Percentiles rank a stretch among this genome's conserved stretches.
Evolutionary conservation across 2,797 vertebrate species (phyloP).

Genomic region (Cottoperca gobio): DNA sequence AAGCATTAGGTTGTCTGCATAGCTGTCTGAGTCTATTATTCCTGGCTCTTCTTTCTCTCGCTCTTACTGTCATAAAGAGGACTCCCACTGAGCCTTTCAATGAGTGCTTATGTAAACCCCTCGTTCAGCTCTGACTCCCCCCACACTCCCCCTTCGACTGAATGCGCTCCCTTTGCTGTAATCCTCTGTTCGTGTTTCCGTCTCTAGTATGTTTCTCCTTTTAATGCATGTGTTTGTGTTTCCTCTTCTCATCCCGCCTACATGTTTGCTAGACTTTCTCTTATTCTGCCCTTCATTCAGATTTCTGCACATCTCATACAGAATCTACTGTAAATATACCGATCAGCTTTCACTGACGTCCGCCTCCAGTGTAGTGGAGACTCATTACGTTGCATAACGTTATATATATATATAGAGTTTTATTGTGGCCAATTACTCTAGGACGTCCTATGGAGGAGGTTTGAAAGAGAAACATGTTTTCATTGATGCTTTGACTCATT

Average conservation of each 20-base stretch:
- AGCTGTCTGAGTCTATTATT: constrained; percentile 51
- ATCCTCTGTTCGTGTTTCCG: constrained; percentile 18
- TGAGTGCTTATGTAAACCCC: constrained; percentile 64
- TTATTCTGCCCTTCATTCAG: not conserved
- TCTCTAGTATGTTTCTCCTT: constrained; percentile 9
- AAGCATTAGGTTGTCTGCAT: constrained; percentile 59
- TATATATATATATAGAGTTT: too few species aligned
- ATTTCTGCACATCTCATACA: not conserved
- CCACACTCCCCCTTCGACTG: constrained; percentile 31
- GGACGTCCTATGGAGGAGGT: not conserved
- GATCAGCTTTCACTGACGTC: constrained; percentile 13
- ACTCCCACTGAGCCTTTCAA: constrained; percentile 66
- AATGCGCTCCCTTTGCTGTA: not conserved
- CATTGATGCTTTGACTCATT: constrained; percentile 9
- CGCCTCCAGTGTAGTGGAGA: constrained; percentile 12
- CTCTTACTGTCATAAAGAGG: constrained; percentile 40
- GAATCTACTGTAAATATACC: not conserved
- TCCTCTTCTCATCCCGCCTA: not conserved
- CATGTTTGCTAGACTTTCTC: constrained; percentile 7
- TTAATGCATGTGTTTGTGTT: constrained; percentile 4
- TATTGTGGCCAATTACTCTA: not conserved
- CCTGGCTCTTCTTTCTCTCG: constrained; percentile 18
- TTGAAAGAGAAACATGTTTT: not conserved
- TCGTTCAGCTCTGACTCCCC: constrained; percentile 49
- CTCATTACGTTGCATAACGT: too few species aligned